Evolutionary conservation across 2,888 invertebrate species (phyloP).

Genomic region (Metellina segmentata): DNA sequence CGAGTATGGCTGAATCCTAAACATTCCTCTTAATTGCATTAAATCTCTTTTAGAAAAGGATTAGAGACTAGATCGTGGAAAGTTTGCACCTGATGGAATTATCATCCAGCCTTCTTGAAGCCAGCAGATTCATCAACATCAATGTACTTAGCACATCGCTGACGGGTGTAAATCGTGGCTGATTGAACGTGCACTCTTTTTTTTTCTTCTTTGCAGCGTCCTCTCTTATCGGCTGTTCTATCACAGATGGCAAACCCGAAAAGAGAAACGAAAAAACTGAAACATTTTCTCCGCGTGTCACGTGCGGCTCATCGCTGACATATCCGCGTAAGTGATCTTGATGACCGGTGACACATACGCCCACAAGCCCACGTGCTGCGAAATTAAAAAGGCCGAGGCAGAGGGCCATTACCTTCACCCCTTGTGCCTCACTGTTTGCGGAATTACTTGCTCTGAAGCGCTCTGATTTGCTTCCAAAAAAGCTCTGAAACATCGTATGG

Average conservation of each 20-base stretch:
- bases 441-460: too few species aligned
- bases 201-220: neutral
- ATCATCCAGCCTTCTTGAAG: neutral
- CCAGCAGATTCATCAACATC: neutral
- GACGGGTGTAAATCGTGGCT: neutral
- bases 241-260: neutral
- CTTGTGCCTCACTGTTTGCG: too few species aligned
- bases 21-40: too few species aligned
- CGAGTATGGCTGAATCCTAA: too few species aligned
- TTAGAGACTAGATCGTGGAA: too few species aligned
- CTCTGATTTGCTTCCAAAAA: too few species aligned
- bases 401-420: too few species aligned
- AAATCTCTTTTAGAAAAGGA: too few species aligned
- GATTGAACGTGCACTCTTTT: neutral
- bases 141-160: neutral
- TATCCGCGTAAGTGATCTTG: slow-evolving; percentile 30
- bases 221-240: neutral
- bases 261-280: neutral
- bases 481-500: too few species aligned
- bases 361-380: slow-evolving; percentile 18
- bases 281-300: neutral
- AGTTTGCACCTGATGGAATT: neutral
- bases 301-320: slow-evolving; percentile 33
- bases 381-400: neutral
- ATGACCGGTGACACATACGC: slow-evolving; percentile 41